Base-by-base conservation (phyloP, 2,113 vertebrate species). In the Talpa occidentalis region DNA sequence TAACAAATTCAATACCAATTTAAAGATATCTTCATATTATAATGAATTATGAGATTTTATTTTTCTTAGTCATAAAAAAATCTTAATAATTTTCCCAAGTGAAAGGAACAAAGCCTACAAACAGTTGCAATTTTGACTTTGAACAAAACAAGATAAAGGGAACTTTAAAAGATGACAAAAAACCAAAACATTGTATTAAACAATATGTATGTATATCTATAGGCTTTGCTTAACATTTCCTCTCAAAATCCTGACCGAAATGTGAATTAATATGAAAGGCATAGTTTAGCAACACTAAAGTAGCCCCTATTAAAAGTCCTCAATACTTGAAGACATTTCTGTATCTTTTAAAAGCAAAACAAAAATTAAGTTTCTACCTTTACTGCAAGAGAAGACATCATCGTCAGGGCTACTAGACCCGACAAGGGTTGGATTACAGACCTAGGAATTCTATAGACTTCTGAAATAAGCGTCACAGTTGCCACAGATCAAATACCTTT, bases 231-330 rank as follows among this genome's bases (percentile, higher is more conserved):
- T 74, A 82, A 70, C 59, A 92, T 70, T 92, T 93, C 52, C 44
- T 94, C 54, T 85, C 22, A 93, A 91, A 90, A 95, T 84, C 64
- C 67, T 54, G 82, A 86, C 56, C 26, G 30, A 96, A 93, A 79
- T 54, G 2, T 22, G 40, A 94, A 66, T 44, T 47, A 76, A 35
- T n/a, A 56, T 40, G 87, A 92, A 89, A 80, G 12, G 81, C 59
- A 83, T 52, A n/a, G 6, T 49, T 28, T 70, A 32, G 19, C 49
- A 85, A 83, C 26, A 40, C 32, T 37, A 74, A 87, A 81, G 32
- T 64, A 35, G 44, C 6, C 26, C n/a, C 59, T 60, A 40, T 72
- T 88, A 83, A 93, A 89, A 94, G 28, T 69, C 30, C 42, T 94
- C 47, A 72, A 59, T 76, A 47, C 37, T 62, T 67, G 42, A 87